These are phyloP conservation scores for Panthera leo DNA, from an alignment of 2,113 vertebrate species.

Conservation along the genomic window DNA sequence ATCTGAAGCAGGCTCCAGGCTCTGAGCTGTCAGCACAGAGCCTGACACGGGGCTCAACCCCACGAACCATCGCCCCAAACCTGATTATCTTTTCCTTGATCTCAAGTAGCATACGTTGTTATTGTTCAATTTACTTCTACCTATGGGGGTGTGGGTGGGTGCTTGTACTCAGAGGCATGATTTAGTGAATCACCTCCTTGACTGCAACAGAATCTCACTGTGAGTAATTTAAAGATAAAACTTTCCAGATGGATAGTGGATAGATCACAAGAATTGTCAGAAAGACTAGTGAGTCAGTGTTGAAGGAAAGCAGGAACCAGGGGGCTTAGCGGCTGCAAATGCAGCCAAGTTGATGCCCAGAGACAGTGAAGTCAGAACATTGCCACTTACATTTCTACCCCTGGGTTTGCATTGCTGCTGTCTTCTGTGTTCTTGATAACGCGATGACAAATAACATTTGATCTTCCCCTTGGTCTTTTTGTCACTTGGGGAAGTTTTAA, in stretches of 20 bases:
- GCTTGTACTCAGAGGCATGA: neutral
- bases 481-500: neutral
- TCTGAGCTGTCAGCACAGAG: too few relatives aligned
- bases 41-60: too few relatives aligned
- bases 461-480: neutral
- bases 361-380: neutral
- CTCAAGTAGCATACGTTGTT: neutral
- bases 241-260: neutral
- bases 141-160: neutral
- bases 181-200: neutral
- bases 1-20: too few relatives aligned
- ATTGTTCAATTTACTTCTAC: neutral
- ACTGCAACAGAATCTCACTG: neutral
- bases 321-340: neutral
- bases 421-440: neutral
- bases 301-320: neutral
- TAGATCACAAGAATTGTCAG: neutral
- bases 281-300: neutral
- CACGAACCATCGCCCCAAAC: neutral
- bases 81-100: rapidly evolving
- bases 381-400: neutral
- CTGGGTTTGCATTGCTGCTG: neutral
- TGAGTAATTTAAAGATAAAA: neutral
- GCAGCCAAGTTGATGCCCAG: neutral
- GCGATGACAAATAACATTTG: neutral